Base-by-base conservation (phyloP, 2,888 invertebrate species). In the Pilophorus perplexus region DNA sequence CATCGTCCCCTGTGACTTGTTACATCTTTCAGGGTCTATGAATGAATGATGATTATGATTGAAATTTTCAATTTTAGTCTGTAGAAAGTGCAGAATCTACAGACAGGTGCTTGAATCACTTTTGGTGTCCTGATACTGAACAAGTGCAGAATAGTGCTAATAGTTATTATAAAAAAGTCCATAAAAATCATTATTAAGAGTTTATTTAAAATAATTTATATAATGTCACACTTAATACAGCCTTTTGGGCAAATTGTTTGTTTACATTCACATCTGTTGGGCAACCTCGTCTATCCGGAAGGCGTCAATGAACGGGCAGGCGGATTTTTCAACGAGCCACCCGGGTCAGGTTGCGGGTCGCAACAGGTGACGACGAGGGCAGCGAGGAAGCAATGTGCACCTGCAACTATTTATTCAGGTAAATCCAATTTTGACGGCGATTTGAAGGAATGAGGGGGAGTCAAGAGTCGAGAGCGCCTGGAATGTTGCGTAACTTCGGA, bases 201-300 rank as follows among this genome's bases (percentile, higher is more conserved):
- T n/a, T n/a, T n/a, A n/a, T n/a, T n/a, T n/a, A n/a, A n/a, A n/a
- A n/a, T n/a, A n/a, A n/a, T n/a, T n/a, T n/a, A n/a, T n/a, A n/a
- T n/a, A n/a, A n/a, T n/a, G n/a, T n/a, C n/a, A n/a, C n/a, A n/a
- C n/a, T n/a, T n/a, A n/a, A n/a, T n/a, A n/a, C n/a, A n/a, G n/a
- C n/a, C 12, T 52, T 28, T 52, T 25, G 52, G 27, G 52, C 52
- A 52, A 10, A 18, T 52, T 52, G 52, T 52, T 52, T 52, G 52
- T 52, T 52, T 52, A 52, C 52, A 28, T 25, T 16, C 25, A 52
- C 52, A 23, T 18, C 22, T 10, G 27, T 23, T 28, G 52, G 27
- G 16, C 6, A 33, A 12, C 33, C 33, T 33, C n/a, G 33, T 33
- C 33, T 6, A 33, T 33, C 33, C 33, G 52, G 12, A 28, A 52